These are phyloP conservation scores for Cheilosia impressa DNA, from an alignment of 2,888 invertebrate genomes.

Conservation along the genomic window DNA sequence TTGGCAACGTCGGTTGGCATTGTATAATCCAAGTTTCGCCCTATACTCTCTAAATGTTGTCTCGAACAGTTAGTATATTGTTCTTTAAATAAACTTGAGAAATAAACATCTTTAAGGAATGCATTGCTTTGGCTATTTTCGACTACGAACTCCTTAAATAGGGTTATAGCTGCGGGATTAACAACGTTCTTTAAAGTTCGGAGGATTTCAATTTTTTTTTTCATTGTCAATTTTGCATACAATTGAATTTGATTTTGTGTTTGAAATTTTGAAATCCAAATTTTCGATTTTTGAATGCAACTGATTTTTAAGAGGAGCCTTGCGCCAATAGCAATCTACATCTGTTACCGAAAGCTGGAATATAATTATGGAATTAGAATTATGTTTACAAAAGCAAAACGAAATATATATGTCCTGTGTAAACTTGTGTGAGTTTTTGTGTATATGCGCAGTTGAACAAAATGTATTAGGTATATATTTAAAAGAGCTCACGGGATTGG, in stretches of 20 bases:
- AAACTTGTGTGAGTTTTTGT: too few relatives aligned
- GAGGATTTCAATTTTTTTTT: neutral
- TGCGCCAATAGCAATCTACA: neutral
- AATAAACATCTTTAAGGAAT: too few relatives aligned
- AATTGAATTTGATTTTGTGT: neutral
- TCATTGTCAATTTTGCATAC: too few relatives aligned
- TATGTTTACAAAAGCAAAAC: neutral
- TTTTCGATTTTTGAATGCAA: neutral
- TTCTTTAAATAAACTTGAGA: too few relatives aligned
- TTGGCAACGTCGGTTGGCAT: too few relatives aligned
- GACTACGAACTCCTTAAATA: neutral
- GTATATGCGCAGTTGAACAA: too few relatives aligned
- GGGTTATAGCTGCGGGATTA: neutral
- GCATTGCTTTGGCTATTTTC: neutral
- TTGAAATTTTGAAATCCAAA: neutral
- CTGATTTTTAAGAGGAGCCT: neutral
- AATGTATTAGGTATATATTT: too few relatives aligned
- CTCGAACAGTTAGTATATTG: too few relatives aligned
- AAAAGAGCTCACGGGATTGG: neutral
- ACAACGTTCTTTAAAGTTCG: neutral
- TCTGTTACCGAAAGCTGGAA: constrained; percentile 2
- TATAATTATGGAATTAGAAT: neutral
- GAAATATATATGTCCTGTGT: too few relatives aligned
- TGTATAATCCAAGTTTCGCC: too few relatives aligned
- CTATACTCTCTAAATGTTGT: neutral